These are phyloP conservation scores for Spodoptera littoralis DNA, from an alignment of 2,888 invertebrate species.

Conservation along the genomic window DNA sequence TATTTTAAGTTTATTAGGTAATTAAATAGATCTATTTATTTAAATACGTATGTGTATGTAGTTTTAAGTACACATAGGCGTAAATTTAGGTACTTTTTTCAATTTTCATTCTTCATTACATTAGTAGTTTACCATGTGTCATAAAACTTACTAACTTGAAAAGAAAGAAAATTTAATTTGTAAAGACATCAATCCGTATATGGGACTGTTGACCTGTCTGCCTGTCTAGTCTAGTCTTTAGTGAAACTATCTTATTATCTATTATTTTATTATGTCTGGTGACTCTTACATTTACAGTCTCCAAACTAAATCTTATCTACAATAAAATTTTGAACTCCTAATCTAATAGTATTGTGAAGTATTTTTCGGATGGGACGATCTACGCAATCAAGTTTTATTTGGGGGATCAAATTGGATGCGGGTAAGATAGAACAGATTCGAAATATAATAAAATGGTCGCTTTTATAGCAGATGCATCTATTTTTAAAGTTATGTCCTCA, in stretches of 20 bases:
- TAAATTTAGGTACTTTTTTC: too few relatives aligned
- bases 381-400: constrained; percentile 6
- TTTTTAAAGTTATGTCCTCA: too few relatives aligned
- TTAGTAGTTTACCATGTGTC: constrained; percentile 21
- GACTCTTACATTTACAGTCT: constrained; percentile 1
- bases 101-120: constrained; percentile 7
- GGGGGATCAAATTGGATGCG: constrained; percentile 1
- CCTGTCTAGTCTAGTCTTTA: constrained; percentile 42
- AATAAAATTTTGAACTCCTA: too few relatives aligned
- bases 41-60: too few relatives aligned
- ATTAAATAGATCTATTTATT: too few relatives aligned
- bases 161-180: constrained; percentile 38
- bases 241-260: constrained; percentile 15
- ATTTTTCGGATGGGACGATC: background rate
- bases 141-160: constrained; percentile 27
- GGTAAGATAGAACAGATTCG: background rate
- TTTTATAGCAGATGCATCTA: too few relatives aligned
- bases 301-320: background rate
- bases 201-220: constrained; percentile 56
- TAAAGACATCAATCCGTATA: constrained; percentile 18
- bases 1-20: too few relatives aligned
- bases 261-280: constrained; percentile 32
- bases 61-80: too few relatives aligned
- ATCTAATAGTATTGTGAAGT: background rate
- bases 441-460: too few relatives aligned